A percentile compares a stretch with the other conserved stretches of the same genome.
phyloP scores from a whole-genome alignment of 1,140 invertebrate genomes.

The Adoxophyes honmai region DNA sequence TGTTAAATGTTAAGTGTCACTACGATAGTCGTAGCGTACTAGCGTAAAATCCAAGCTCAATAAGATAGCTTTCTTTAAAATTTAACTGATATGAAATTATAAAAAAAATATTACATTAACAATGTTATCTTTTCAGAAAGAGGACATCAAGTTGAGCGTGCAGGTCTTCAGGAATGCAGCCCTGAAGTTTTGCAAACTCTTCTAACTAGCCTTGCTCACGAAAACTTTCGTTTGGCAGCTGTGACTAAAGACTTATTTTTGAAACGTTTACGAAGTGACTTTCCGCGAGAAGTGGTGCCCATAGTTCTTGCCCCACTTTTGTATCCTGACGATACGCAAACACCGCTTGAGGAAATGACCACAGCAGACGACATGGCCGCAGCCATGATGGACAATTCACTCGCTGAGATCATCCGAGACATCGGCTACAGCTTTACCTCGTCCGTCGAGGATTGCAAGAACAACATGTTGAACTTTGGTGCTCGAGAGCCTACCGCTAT shows the following conservation, averaged over 20 bases:
- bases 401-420: constrained; percentile 92
- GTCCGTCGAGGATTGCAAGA: constrained; percentile 93
- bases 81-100: no score
- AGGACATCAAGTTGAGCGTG: constrained; percentile 82
- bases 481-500: constrained; percentile 86
- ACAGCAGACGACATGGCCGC: constrained; percentile 75
- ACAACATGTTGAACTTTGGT: constrained; percentile 86
- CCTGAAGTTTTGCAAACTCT: constrained; percentile 93
- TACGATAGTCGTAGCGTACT: no score
- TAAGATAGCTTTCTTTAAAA: no score
- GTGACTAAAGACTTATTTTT: constrained; percentile 90
- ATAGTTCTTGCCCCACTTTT: constrained; percentile 92
- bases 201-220: constrained; percentile 77
- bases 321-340: constrained; percentile 88
- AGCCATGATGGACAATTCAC: constrained; percentile 84
- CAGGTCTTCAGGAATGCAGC: constrained; percentile 91
- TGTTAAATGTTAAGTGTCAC: no score
- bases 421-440: constrained; percentile 93
- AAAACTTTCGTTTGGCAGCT: constrained; percentile 79
- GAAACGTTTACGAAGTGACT: constrained; percentile 88
- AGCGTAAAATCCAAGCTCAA: no score
- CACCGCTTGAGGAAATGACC: constrained; percentile 79
- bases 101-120: no score
- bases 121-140: constrained; percentile 64
- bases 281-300: constrained; percentile 91